These are phyloP conservation scores for Dryobotodes eremita DNA, from an alignment of 2,888 invertebrate genomes.

Conservation along the genomic window DNA sequence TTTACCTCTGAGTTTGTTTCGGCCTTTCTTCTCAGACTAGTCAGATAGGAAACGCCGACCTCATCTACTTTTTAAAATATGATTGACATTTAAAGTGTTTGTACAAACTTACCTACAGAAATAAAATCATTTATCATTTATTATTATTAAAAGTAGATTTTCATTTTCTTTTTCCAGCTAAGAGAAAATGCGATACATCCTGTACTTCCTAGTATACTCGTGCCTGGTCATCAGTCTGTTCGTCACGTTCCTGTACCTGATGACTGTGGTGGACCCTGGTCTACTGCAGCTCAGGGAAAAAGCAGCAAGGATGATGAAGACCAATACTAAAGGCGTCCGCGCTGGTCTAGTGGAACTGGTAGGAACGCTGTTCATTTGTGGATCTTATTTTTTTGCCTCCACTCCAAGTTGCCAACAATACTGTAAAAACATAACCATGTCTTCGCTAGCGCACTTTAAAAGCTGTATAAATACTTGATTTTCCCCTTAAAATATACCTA, in stretches of 20 bases:
- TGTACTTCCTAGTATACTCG: conserved; percentile 71
- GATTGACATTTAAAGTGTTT: no score
- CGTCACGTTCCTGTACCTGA: conserved; percentile 71
- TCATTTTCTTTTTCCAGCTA: conserved; percentile 36
- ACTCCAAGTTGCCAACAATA: neutral
- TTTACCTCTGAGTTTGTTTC: no score
- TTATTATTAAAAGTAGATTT: neutral
- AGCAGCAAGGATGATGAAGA: conserved; percentile 60
- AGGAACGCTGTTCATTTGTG: neutral
- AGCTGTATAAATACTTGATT: neutral
- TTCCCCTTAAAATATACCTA: neutral
- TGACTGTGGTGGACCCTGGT: conserved; percentile 77
- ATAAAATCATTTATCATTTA: no score
- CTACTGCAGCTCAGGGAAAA: conserved; percentile 69
- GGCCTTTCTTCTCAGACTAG: no score
- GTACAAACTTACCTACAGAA: no score
- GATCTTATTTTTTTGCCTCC: no score
- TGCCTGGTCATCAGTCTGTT: conserved; percentile 71
- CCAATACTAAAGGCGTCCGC: conserved; percentile 11
- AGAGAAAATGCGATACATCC: conserved; percentile 70
- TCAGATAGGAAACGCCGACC: no score
- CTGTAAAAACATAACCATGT: neutral
- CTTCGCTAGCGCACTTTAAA: neutral
- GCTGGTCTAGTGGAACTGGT: conserved; percentile 20
- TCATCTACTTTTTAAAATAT: no score